Evolutionary conservation across 2,888 invertebrate genomes (phyloP).

Genomic region (Aquatica leii): DNA sequence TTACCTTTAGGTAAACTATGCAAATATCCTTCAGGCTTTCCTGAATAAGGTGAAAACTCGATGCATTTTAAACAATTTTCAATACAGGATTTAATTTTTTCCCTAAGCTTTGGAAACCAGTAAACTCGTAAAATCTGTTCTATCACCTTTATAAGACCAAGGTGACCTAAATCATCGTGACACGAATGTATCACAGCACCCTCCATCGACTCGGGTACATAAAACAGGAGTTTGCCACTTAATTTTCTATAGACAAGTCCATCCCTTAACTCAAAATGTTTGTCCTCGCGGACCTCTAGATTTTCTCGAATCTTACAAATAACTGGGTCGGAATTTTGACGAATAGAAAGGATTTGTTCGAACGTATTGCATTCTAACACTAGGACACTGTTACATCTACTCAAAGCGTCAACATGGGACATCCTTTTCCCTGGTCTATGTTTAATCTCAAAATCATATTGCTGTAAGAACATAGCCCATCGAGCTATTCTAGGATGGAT

Average conservation of each 20-base stretch:
- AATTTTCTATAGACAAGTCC: conserved; percentile 24
- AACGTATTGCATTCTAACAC: conserved; percentile 42
- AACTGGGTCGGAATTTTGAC: conserved; percentile 36
- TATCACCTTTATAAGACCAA: background rate
- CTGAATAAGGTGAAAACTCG: conserved; percentile 34
- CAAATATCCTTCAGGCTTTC: conserved; percentile 19
- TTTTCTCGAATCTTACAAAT: conserved; percentile 38
- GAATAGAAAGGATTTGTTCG: conserved; percentile 40
- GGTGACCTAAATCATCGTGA: background rate
- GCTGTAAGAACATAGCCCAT: conserved; percentile 1
- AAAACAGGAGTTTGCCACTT: no score
- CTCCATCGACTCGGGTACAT: no score
- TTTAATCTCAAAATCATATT: conserved; percentile 1
- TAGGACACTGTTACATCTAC: no score
- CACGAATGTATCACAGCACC: background rate
- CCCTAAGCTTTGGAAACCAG: conserved; percentile 52
- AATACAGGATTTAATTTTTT: conserved; percentile 44
- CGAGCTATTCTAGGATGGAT: conserved; percentile 7
- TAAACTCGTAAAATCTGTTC: background rate
- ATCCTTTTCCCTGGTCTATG: background rate
- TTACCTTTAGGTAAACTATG: background rate
- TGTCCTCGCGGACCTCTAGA: conserved; percentile 34
- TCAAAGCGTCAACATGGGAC: background rate
- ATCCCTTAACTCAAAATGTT: conserved; percentile 23
- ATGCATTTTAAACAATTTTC: conserved; percentile 48